Conservation (phyloP, 2,113 vertebrate species). For the Lynx canadensis region DNA sequence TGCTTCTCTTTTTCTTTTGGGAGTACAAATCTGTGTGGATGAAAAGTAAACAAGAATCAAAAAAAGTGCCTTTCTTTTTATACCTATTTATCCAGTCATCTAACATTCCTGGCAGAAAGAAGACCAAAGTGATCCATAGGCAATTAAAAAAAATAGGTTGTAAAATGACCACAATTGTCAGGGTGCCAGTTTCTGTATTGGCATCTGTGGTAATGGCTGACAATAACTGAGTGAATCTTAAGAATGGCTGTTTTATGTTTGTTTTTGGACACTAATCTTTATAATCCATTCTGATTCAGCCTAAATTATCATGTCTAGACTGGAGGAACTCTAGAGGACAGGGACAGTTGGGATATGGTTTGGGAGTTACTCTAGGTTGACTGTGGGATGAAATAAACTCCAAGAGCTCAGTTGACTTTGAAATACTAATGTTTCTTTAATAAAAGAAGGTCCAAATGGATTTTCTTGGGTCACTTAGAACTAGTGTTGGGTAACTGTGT, state of each 20-base stretch:
- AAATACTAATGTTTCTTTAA: neutral
- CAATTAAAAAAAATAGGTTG: neutral
- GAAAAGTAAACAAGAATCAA: neutral
- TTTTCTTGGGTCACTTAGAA: neutral
- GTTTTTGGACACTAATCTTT: neutral
- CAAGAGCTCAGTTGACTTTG: neutral
- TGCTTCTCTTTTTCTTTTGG: neutral
- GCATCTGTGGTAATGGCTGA: neutral
- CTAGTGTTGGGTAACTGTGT: rapidly evolving
- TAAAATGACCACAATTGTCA: neutral
- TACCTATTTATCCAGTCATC: neutral
- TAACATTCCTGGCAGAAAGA: neutral
- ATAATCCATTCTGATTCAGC: neutral
- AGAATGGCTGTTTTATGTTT: neutral
- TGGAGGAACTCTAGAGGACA: neutral
- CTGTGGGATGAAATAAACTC: neutral
- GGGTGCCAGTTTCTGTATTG: neutral
- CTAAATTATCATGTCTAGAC: neutral
- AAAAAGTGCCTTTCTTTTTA: neutral
- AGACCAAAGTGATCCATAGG: neutral
- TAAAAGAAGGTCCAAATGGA: neutral
- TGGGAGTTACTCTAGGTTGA: neutral
- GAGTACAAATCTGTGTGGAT: neutral
- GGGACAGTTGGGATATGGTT: neutral
- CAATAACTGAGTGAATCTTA: neutral